Evolutionary conservation across 2,888 invertebrate species (phyloP), one percentile per base, ranked within the genome.

Genomic region (Leptinotarsa rubiginosa): DNA sequence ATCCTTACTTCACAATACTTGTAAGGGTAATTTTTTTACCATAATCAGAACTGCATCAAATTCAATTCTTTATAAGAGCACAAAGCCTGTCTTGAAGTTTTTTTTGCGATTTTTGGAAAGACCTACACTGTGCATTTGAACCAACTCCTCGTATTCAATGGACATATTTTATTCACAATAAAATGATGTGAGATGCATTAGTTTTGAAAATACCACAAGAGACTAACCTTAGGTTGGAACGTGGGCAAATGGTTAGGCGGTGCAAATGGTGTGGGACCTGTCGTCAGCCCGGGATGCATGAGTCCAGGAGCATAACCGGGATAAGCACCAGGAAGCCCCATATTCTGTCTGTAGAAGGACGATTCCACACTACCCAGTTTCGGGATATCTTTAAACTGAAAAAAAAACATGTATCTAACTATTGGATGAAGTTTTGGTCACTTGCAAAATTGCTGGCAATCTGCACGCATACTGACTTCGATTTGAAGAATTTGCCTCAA

Each of bases 231-330:
- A 84, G 96, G 96, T 83, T 96, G 94, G 87, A 96, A 96, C 54
- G 96, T 92, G 78, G 95, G 92, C 81, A 96, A 89, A 85, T 96
- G 96, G 86, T 93, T 94, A 47, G 97, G 96, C 76, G 96, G 96
- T 83, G 94, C 95, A 88, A 97, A 97, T 13, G 97, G 96, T 69
- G 96, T 95, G 41, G 95, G 91, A 64, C 93, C 92, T 47, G 93
- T 92, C 16, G 88, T 86, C 76, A 94, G 89, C 71, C 93, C 92
- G 64, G 95, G 94, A 89, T 95, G 96, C 77, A 96, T 89, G 72
- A 96, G 89, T 76, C 96, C 92, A 22, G 95, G 92, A 52, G 93
- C 93, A 85, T 94, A 93, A 54, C 93, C 92, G 1, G 96, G 93
- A 87, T 96, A 96, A 77, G 93, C 93, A 12, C 75, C 72, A 62